Evolutionary conservation across 1,140 invertebrate genomes (phyloP).

Genomic region (Elysia chlorotica): DNA sequence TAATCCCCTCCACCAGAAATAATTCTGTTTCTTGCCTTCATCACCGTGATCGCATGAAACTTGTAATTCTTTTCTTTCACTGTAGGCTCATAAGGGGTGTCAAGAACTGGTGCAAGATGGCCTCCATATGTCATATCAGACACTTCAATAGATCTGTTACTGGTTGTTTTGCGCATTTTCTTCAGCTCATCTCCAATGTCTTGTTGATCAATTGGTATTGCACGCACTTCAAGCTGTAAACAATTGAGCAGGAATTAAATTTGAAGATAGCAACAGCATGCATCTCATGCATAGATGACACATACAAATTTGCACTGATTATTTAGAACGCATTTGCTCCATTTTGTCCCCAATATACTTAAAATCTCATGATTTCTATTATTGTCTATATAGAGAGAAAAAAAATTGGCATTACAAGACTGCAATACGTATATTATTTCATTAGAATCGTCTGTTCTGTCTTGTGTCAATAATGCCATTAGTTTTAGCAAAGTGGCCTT

Average conservation of each 20-base stretch:
- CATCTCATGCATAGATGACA: too few species aligned
- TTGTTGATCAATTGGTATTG: constrained; percentile 72
- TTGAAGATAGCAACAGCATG: too few species aligned
- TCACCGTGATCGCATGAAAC: constrained; percentile 92
- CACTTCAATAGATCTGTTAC: constrained; percentile 67
- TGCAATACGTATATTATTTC: background rate
- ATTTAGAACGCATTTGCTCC: too few species aligned
- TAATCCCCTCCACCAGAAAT: background rate
- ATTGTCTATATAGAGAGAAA: background rate
- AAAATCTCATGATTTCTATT: too few species aligned
- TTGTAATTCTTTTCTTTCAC: constrained; percentile 85
- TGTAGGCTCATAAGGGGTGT: constrained; percentile 84
- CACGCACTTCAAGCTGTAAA: constrained; percentile 73
- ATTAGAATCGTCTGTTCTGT: background rate
- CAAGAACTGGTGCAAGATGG: constrained; percentile 72
- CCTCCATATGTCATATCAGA: constrained; percentile 73
- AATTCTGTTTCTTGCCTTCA: constrained; percentile 70
- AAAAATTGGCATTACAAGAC: background rate
- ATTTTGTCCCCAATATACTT: too few species aligned
- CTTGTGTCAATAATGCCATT: too few species aligned
- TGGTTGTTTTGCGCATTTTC: constrained; percentile 47
- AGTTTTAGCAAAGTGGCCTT: too few species aligned
- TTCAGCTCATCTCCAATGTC: constrained; percentile 57
- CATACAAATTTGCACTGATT: too few species aligned
- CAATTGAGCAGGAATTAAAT: too few species aligned